phyloP scores from a whole-genome alignment of 2,888 invertebrate species.

The Drosophila ezoana region DNA sequence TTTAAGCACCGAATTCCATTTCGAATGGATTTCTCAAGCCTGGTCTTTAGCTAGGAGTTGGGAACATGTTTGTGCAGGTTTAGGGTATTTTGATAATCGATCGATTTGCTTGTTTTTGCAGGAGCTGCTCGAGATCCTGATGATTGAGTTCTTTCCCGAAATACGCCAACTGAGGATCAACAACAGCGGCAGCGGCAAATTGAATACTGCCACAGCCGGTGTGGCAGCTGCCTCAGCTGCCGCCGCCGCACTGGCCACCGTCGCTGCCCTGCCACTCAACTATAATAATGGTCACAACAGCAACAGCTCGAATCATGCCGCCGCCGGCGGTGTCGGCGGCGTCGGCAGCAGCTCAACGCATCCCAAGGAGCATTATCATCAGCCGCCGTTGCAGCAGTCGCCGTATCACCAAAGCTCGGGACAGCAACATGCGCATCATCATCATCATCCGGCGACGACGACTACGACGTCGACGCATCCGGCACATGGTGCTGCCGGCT shows the following conservation, averaged over 20 bases:
- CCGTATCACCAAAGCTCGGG: conserved; percentile 57
- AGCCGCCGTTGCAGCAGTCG: conserved; percentile 55
- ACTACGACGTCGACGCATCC: conserved; percentile 28
- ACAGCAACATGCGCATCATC: conserved; percentile 43
- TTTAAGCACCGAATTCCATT: too few relatives aligned
- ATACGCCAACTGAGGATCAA: conserved; percentile 86
- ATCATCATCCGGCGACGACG: too few relatives aligned
- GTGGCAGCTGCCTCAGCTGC: conserved; percentile 65
- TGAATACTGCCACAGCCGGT: conserved; percentile 61
- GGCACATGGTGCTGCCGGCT: conserved; percentile 19
- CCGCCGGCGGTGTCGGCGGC: too few relatives aligned
- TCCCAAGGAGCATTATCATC: conserved; percentile 54
- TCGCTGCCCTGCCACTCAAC: conserved; percentile 59
- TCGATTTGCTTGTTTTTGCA: conserved; percentile 79
- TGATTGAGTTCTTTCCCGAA: conserved; percentile 90
- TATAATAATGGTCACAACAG: conserved; percentile 48
- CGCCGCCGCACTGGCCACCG: conserved; percentile 66
- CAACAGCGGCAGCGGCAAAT: conserved; percentile 40
- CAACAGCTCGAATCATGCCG: conserved; percentile 32
- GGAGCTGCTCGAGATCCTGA: conserved; percentile 89
- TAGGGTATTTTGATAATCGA: too few relatives aligned
- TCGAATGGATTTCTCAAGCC: too few relatives aligned
- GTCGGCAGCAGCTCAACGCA: conserved; percentile 15
- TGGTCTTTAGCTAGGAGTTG: too few relatives aligned
- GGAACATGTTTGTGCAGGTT: too few relatives aligned